Percentiles rank a stretch among this genome's conserved stretches.
Evolutionary conservation across 2,888 invertebrate genomes (phyloP).

Genomic region (Nebria salina): DNA sequence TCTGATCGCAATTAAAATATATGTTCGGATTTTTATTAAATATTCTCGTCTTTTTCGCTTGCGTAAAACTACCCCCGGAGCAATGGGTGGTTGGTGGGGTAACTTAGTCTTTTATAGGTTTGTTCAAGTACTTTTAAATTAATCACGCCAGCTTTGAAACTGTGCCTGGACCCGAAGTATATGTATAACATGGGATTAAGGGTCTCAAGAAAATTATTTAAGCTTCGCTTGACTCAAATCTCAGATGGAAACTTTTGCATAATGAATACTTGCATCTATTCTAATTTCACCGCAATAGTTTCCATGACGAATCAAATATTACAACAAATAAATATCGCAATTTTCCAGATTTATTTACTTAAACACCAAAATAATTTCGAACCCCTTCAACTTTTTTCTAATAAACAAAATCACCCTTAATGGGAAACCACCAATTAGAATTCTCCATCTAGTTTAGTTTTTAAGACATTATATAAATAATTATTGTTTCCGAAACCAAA

Average conservation of each 20-base stretch:
- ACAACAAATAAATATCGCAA: no score
- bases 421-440: no score
- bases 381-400: no score
- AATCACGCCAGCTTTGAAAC: background rate
- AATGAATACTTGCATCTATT: background rate
- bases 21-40: background rate
- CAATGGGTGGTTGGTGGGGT: background rate
- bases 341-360: no score
- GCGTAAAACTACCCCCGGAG: background rate
- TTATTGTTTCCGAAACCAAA: no score
- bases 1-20: background rate
- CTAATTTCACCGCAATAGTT: no score
- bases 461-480: no score
- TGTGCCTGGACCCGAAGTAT: background rate
- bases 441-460: no score
- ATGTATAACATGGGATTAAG: background rate
- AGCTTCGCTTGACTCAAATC: background rate
- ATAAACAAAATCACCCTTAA: no score
- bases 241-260: background rate
- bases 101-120: background rate
- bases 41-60: background rate
- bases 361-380: no score
- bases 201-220: background rate
- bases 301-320: no score
- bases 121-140: background rate